These are phyloP conservation scores for Accipiter cooperii DNA, from an alignment of 2,113 vertebrate species.

Conservation along the genomic window DNA sequence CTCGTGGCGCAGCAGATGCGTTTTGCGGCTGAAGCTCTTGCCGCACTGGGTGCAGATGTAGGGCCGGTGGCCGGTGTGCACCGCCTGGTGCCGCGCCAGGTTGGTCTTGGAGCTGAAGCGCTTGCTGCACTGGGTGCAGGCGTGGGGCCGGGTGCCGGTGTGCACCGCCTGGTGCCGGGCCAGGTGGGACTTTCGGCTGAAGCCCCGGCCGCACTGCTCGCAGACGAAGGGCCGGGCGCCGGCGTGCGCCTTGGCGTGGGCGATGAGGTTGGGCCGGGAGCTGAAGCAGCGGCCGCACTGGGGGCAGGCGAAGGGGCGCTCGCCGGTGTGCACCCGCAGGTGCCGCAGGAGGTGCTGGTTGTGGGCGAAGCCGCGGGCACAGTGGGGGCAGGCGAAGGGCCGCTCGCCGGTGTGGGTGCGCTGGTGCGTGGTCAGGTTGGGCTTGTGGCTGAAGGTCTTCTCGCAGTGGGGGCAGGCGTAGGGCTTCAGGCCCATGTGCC, in stretches of 20 bases:
- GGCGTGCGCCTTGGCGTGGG: conserved; percentile 49
- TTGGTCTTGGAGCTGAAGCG: conserved; percentile 75
- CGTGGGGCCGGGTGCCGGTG: conserved; percentile 65
- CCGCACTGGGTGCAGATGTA: conserved; percentile 64
- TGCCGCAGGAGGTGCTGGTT: conserved; percentile 59
- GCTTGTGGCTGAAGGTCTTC: conserved; percentile 12
- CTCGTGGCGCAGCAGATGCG: conserved; percentile 68
- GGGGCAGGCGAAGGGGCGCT: conserved; percentile 57
- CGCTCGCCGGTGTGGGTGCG: conserved; percentile 56
- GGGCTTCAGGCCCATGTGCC: conserved; percentile 39
- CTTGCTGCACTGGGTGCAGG: conserved; percentile 61
- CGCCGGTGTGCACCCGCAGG: conserved; percentile 52
- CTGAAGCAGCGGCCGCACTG: conserved; percentile 61
- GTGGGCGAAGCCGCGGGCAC: conserved; percentile 60
- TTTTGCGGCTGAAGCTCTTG: conserved; percentile 72
- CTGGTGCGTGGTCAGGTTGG: conserved; percentile 37
- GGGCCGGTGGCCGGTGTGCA: conserved; percentile 68
- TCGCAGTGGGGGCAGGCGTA: conserved; percentile 33
- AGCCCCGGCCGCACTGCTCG: conserved; percentile 60
- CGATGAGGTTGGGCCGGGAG: conserved; percentile 51
- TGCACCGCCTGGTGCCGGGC: conserved; percentile 70
- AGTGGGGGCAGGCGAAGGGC: conserved; percentile 31
- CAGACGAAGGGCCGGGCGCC: conserved; percentile 64
- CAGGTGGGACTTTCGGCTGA: conserved; percentile 72
- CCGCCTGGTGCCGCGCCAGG: conserved; percentile 69